Conservation (phyloP, 2,888 invertebrate species). For the Scaptomyza tumidula region DNA sequence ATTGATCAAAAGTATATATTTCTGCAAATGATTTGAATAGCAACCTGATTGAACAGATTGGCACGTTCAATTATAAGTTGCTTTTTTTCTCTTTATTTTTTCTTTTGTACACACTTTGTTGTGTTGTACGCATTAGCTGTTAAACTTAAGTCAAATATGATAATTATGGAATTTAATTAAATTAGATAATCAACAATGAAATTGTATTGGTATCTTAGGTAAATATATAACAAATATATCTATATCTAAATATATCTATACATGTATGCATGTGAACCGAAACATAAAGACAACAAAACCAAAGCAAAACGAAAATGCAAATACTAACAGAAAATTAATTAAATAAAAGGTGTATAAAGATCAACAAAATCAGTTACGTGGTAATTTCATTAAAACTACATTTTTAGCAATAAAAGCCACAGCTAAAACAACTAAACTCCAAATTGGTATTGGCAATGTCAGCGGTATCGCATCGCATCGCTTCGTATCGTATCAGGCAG, state of each 20-base stretch:
- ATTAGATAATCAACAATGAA: slow-evolving; percentile 72
- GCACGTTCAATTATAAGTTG: not conserved
- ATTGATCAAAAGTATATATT: slow-evolving; percentile 42
- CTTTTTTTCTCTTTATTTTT: not conserved
- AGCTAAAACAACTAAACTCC: slow-evolving; percentile 12
- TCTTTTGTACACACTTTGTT: not conserved
- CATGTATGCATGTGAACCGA: slow-evolving; percentile 28
- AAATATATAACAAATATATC: slow-evolving; percentile 42
- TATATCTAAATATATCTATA: slow-evolving; percentile 6
- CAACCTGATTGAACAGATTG: not conserved
- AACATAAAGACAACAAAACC: slow-evolving; percentile 9
- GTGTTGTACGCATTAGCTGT: slow-evolving; percentile 9
- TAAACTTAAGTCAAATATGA: slow-evolving; percentile 37
- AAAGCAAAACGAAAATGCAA: slow-evolving; percentile 42
- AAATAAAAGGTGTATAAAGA: slow-evolving; percentile 67
- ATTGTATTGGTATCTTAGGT: slow-evolving; percentile 73
- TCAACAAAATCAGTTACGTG: slow-evolving; percentile 58
- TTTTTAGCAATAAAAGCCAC: slow-evolving; percentile 27
- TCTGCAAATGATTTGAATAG: slow-evolving; percentile 26
- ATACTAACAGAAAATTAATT: slow-evolving; percentile 59
- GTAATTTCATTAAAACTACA: slow-evolving; percentile 59
- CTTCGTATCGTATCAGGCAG: not conserved
- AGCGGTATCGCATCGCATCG: not conserved
- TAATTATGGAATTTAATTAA: slow-evolving; percentile 59
- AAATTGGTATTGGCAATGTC: slow-evolving; percentile 4